Conservation (phyloP, 2,113 vertebrate genomes). For the Xiphias gladius region DNA sequence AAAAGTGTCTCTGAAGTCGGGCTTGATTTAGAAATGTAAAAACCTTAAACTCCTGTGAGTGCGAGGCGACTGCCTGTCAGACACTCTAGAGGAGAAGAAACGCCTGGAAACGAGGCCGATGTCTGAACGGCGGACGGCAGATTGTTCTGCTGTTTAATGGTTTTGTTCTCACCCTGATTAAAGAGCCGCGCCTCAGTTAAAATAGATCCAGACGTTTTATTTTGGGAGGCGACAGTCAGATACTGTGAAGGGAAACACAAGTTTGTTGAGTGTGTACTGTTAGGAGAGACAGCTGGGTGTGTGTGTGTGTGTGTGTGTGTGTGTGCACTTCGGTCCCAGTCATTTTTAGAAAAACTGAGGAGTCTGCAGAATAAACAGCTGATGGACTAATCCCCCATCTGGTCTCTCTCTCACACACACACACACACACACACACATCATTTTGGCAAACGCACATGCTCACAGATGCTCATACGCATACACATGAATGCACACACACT, state of each 20-base stretch:
- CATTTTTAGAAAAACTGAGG: constrained; percentile 38
- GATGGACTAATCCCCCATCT: constrained; percentile 35
- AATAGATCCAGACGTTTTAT: constrained; percentile 64
- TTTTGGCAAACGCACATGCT: constrained; percentile 5
- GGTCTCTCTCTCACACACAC: constrained; percentile 21
- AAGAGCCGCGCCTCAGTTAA: constrained; percentile 49
- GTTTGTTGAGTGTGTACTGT: neutral
- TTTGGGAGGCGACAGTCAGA: constrained; percentile 39
- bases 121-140: neutral
- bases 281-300: constrained; percentile 11
- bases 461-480: neutral
- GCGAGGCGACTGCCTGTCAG: neutral
- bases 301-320: neutral
- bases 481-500: neutral
- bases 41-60: constrained; percentile 6
- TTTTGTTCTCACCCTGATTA: constrained; percentile 57
- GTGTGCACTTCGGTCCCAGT: neutral
- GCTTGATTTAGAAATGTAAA: constrained; percentile 45
- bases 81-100: neutral
- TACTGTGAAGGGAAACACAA: constrained; percentile 30
- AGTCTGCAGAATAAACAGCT: constrained; percentile 48
- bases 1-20: constrained; percentile 34
- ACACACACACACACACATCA: constrained; percentile 1
- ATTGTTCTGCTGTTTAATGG: constrained; percentile 2
- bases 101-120: neutral